Evolutionary conservation across 2,113 vertebrate genomes (phyloP).

Genomic region (Psephotus haematonotus): DNA sequence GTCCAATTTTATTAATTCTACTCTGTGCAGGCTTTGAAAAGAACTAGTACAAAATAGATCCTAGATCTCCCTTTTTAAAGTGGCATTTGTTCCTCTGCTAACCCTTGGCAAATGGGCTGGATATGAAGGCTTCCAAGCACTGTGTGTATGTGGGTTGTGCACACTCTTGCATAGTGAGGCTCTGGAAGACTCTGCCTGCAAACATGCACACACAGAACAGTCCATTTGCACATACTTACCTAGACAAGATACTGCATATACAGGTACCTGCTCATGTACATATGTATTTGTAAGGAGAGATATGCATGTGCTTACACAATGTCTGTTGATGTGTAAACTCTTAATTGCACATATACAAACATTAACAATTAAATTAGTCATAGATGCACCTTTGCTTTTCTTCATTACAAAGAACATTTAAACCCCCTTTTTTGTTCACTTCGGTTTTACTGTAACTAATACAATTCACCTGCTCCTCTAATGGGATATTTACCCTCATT

Average conservation of each 20-base stretch:
- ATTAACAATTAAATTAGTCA: constrained; percentile 67
- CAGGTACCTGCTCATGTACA: neutral
- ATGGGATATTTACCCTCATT: constrained; percentile 47
- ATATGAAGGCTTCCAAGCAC: neutral
- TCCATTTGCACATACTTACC: neutral
- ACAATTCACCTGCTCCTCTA: constrained; percentile 35
- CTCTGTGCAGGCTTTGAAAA: neutral
- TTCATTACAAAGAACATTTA: constrained; percentile 51
- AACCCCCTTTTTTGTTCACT: neutral
- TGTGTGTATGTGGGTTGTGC: neutral
- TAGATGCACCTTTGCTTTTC: constrained; percentile 17
- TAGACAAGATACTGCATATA: neutral
- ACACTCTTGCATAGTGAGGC: neutral
- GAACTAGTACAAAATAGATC: neutral
- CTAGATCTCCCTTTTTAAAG: neutral
- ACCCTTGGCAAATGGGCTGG: neutral
- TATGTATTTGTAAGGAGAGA: neutral
- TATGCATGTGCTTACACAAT: neutral
- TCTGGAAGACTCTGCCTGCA: neutral
- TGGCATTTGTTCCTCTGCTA: neutral
- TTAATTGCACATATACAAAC: constrained; percentile 65
- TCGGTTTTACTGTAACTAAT: constrained; percentile 40
- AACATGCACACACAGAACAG: neutral
- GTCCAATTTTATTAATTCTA: constrained; percentile 11
- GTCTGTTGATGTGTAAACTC: constrained; percentile 3